phyloP scores from a whole-genome alignment of 2,113 vertebrate species.

The Anguilla japonica region DNA sequence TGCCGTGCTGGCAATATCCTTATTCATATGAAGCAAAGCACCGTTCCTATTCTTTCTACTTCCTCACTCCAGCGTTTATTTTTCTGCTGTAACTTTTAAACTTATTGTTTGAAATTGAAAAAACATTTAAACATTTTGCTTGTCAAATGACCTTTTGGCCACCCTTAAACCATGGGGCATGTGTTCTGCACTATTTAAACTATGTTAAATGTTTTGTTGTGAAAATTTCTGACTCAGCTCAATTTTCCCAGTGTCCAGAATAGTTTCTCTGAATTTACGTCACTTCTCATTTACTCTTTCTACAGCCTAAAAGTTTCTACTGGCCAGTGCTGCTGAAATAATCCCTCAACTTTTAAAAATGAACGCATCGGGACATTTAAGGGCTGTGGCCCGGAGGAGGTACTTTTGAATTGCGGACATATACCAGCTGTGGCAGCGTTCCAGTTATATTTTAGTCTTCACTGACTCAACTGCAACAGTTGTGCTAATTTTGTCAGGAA shows the following conservation, averaged over 20 bases:
- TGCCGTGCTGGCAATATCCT: too few relatives aligned
- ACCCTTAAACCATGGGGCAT: too few relatives aligned
- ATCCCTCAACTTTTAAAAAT: background rate
- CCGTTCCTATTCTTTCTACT: too few relatives aligned
- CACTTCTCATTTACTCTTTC: background rate
- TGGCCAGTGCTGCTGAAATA: background rate
- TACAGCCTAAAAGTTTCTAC: background rate
- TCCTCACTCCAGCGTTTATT: too few relatives aligned
- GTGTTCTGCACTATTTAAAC: too few relatives aligned
- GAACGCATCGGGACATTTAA: background rate
- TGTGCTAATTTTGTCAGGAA: background rate
- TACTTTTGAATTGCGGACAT: background rate
- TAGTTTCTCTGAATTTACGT: background rate
- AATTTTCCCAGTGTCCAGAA: background rate
- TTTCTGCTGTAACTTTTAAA: too few relatives aligned
- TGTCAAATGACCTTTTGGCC: too few relatives aligned
- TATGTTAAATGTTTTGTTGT: too few relatives aligned
- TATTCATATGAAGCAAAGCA: too few relatives aligned
- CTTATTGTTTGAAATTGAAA: too few relatives aligned
- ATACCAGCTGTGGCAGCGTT: background rate
- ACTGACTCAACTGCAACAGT: background rate
- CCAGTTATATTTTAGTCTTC: background rate
- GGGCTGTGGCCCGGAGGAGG: background rate
- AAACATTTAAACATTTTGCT: too few relatives aligned
- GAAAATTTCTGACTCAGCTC: background rate